Evolutionary conservation across 2,113 vertebrate species (phyloP).

Genomic region (Amia ocellicauda): DNA sequence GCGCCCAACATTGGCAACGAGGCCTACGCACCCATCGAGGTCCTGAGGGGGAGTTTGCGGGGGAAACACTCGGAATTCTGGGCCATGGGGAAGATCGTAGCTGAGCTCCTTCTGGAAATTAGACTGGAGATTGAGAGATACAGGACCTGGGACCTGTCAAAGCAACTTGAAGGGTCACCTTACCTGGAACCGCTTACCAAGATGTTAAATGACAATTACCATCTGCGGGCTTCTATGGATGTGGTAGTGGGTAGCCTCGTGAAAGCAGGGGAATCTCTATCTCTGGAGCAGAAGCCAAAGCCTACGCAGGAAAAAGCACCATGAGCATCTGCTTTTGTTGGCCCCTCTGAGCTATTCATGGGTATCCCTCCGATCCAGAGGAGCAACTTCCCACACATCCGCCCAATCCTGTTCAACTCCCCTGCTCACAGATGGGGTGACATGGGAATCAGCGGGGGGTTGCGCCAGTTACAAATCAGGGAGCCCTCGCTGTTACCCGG

Average conservation of each 20-base stretch:
- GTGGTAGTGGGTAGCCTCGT: slow-evolving; percentile 49
- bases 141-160: slow-evolving; percentile 50
- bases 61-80: slow-evolving; percentile 62
- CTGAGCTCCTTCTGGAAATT: slow-evolving; percentile 55
- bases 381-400: too few species aligned
- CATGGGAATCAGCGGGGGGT: too few species aligned
- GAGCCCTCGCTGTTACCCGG: too few species aligned
- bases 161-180: slow-evolving; percentile 41
- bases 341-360: too few species aligned
- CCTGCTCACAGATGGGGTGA: too few species aligned
- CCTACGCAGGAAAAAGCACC: too few species aligned
- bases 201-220: slow-evolving; percentile 49
- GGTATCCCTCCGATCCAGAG: too few species aligned
- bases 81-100: slow-evolving; percentile 68
- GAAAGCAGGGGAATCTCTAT: slow-evolving; percentile 16
- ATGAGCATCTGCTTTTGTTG: too few species aligned
- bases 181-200: slow-evolving; percentile 45
- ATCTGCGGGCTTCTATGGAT: slow-evolving; percentile 41
- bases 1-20: slow-evolving; percentile 58
- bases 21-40: slow-evolving; percentile 64
- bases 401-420: too few species aligned
- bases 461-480: too few species aligned
- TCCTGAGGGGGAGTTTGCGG: slow-evolving; percentile 35
- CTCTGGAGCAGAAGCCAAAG: background rate
- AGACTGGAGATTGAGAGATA: slow-evolving; percentile 50